phyloP scores from a whole-genome alignment of 2,888 invertebrate species.

The Parochlus steinenii region DNA sequence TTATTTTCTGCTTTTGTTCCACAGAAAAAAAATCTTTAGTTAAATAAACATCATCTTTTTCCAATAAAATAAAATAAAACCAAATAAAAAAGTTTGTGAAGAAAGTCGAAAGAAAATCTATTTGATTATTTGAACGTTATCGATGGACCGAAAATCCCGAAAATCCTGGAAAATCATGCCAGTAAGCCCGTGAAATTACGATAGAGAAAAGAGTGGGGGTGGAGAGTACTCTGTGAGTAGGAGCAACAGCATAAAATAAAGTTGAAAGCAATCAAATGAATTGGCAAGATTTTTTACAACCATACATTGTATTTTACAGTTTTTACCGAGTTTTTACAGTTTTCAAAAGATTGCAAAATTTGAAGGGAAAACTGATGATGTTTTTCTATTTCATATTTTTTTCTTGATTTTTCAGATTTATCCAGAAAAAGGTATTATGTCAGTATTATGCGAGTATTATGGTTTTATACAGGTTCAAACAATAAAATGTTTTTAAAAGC shows the following conservation, averaged over 20 bases:
- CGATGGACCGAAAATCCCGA: conserved; percentile 1
- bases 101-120: too few relatives aligned
- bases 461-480: too few relatives aligned
- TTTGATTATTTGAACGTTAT: conserved; percentile 11
- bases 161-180: not conserved
- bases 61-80: not conserved
- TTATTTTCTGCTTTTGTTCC: not conserved
- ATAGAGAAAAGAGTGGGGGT: not conserved
- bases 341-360: conserved; percentile 3
- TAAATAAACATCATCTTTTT: conserved; percentile 11
- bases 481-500: too few relatives aligned
- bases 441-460: too few relatives aligned
- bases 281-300: conserved; percentile 12
- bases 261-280: conserved; percentile 14
- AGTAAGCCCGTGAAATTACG: not conserved
- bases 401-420: not conserved
- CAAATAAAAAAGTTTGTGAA: too few relatives aligned
- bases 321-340: conserved; percentile 2
- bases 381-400: conserved; percentile 1
- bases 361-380: conserved; percentile 2
- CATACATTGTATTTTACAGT: not conserved
- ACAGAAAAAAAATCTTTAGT: conserved; percentile 12
- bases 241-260: conserved; percentile 1
- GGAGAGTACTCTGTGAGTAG: not conserved
- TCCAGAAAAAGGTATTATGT: too few relatives aligned